Evolutionary conservation across 2,888 invertebrate species (phyloP).

Genomic region (Ochropacha duplaris): DNA sequence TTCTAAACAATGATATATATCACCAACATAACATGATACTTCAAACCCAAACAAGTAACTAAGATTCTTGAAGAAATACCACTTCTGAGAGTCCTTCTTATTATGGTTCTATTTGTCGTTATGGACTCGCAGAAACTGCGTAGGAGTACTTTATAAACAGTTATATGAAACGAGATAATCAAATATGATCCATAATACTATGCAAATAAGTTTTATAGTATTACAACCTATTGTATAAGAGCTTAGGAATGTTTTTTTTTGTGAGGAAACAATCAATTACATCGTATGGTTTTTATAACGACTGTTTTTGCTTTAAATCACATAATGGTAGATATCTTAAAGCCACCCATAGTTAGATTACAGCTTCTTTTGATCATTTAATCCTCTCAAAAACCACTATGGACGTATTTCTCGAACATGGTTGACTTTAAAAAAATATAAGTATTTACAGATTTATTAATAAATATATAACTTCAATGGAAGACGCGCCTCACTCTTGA

Average conservation of each 20-base stretch:
- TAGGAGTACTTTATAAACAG: constrained; percentile 16
- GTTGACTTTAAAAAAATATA: too few relatives aligned
- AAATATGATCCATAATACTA: neutral
- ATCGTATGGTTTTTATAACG: neutral
- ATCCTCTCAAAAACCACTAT: neutral
- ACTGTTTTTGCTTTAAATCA: neutral
- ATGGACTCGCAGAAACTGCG: constrained; percentile 18
- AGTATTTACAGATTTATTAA: too few relatives aligned
- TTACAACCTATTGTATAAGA: neutral
- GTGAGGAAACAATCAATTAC: neutral
- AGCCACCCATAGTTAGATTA: neutral
- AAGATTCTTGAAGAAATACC: neutral
- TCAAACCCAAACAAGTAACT: neutral
- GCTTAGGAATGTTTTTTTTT: neutral
- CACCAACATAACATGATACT: neutral
- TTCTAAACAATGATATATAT: neutral
- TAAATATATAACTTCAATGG: too few relatives aligned
- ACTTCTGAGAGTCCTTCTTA: neutral
- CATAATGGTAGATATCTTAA: neutral
- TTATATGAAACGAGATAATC: neutral
- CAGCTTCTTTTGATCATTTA: neutral
- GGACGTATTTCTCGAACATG: neutral
- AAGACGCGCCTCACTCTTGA: too few relatives aligned
- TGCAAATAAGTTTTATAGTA: neutral
- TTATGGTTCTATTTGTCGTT: neutral